Evolutionary conservation across 2,113 vertebrate species (phyloP), one percentile per base, ranked within the genome.

Genomic region (Triplophysa rosa): DNA sequence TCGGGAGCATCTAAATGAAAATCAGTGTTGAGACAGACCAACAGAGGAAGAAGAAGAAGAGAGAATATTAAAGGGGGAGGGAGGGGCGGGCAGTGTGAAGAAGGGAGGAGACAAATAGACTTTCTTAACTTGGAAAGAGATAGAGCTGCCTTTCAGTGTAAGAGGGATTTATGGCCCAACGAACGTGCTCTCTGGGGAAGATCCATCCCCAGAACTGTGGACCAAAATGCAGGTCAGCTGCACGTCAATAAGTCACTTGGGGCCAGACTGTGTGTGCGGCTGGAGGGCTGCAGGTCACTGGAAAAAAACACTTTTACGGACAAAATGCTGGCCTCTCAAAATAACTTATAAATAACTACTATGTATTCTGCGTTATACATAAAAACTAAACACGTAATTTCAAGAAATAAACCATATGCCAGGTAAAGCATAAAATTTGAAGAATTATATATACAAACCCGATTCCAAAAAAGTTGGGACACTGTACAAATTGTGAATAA

Each of bases 191-290:
- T 80, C 85, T 14, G 16, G 67, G 67, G 86, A 84, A 19, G 17
- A n/a, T 56, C 79, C 78, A 72, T 67, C 81, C 65, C 80, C 58
- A 75, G 79, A 87, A 78, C 49, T 78, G 71, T 77, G 79, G 68
- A 84, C 79, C 65, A 66, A 76, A 81, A 80, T 23, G 24, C 77
- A 76, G 79, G 83, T 84, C 33, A 81, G 86, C 40, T 52, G 23
- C 76, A 82, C 80, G 63, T 90, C 85, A 86, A 84, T 88, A 85
- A 86, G 85, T 87, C 82, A 86, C 17, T 78, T 67, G 67, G 80
- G 81, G 78, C 83, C 67, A 40, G 79, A 71, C 45, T 77, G 47
- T 77, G 73, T 83, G 75, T 83, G 79, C 70, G 81, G 68, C 62
- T 69, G 79, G 58, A 75, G 84, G 85, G 77, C 84, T 24, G 49